Conservation (phyloP, 2,797 vertebrate genomes). For the Sternarchorhynchus goeldii region DNA sequence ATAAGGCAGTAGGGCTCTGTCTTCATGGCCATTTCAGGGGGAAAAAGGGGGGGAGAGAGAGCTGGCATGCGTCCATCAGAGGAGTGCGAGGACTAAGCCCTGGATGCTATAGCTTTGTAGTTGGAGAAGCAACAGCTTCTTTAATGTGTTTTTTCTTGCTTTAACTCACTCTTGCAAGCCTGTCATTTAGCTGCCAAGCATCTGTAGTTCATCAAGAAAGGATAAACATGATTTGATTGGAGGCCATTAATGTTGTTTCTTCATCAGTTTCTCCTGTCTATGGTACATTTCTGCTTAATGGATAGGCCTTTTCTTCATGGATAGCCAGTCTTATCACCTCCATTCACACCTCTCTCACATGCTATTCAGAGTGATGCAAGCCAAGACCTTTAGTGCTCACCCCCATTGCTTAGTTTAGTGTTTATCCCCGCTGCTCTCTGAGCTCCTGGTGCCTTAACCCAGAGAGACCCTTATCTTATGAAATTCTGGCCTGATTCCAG, state of each 20-base stretch:
- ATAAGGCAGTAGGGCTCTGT: conserved; percentile 23
- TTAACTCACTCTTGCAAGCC: not conserved
- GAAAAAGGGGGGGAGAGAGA: conserved; percentile 9
- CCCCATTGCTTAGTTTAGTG: conserved; percentile 2
- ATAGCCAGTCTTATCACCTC: conserved; percentile 11
- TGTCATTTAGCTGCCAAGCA: not conserved
- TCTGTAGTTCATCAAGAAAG: not conserved
- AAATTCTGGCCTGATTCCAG: conserved; percentile 17
- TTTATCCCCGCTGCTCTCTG: not conserved
- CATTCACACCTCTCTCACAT: not conserved
- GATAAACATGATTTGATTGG: not conserved
- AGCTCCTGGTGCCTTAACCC: conserved; percentile 19
- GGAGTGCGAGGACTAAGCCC: not conserved
- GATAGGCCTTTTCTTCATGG: conserved; percentile 9
- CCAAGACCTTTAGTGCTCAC: not conserved
- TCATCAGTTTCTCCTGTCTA: not conserved
- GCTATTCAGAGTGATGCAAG: conserved; percentile 10
- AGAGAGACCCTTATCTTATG: conserved; percentile 27
- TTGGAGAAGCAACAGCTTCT: too few relatives aligned
- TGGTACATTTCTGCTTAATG: conserved; percentile 17
- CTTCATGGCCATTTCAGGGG: conserved; percentile 28
- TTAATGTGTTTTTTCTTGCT: too few relatives aligned
- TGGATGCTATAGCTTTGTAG: not conserved
- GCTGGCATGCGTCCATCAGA: not conserved
- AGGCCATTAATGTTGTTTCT: conserved; percentile 1